Evolutionary conservation across 2,113 vertebrate species (phyloP), one percentile per base, ranked within the genome.

Genomic region (Bombycilla garrulus): DNA sequence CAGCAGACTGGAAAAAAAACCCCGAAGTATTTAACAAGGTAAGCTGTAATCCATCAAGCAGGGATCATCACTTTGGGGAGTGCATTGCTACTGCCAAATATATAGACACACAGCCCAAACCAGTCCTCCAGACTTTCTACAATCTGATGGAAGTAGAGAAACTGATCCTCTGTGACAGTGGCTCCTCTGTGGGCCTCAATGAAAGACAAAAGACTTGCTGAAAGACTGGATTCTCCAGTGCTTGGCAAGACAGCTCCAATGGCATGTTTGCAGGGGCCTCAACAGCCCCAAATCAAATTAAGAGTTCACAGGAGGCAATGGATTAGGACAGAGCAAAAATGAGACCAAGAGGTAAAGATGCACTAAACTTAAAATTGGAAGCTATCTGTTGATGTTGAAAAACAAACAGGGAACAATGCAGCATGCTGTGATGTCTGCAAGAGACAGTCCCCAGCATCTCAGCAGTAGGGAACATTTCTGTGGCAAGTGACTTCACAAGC

Each of bases 381-480:
- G 16, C 14, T 42, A 47, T 15, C 31, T 73, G 45, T 17, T 9
- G 9, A 51, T 7, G 16, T 12, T 70, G 42, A n/a, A 69, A 86
- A 83, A 35, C 15, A 64, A 88, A 58, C 38, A 54, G 23, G 11
- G 16, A 91, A n/a, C 66, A 65, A 76, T 1, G 16, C 36, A 76
- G 40, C 21, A 15, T 0, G 0, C 19, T 47, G 25, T 9, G 18
- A 51, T 15, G 20, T 51, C 24, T 10, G 2, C 58, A 64, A 64
- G 26, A 72, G 24, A 33, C 33, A 69, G 40, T 22, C 14, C 13
- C 23, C 44, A 51, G 31, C n/a, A 26, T 29, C 77, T 26, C 64
- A 73, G 51, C 50, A 56, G 31, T 0, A 57, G 10, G 12, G 21
- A 80, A 51, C 6, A 73, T 28, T 57, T 83, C 72, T 44, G 67